Evolutionary conservation across 2,113 vertebrate species (phyloP), one percentile per base, ranked within the genome.

Genomic region (Ammodytes dubius): DNA sequence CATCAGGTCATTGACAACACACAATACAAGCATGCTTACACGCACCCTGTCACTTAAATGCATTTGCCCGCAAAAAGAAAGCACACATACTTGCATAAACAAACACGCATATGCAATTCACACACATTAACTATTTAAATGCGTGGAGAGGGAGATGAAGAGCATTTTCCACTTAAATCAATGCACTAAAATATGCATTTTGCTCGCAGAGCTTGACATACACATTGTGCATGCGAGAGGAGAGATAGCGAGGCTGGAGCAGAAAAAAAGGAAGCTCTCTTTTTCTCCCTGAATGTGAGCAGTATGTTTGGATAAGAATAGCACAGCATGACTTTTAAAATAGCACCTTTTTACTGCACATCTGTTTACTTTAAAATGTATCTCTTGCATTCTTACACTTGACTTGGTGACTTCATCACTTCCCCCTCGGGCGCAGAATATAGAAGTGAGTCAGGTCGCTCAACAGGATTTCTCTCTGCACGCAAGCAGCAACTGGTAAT

Each of bases 291-390:
- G 46, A 56, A 78, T 66, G 37, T 74, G 61, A 82, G 56, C 73
- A 65, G 79, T 49, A 73, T 86, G 77, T 92, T 90, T 91, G 88
- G 87, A 89, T 91, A 92, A 91, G 88, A 93, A 92, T 87, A 93
- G 91, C 83, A 87, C 70, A 0, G 59, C 86, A 82, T 69, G 52
- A 68, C 78, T 84, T 83, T 79, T 27, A 72, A 84, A 92, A 91
- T 82, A 90, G 88, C 79, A 79, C 77, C 77, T 89, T 88, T 89
- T 87, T 83, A 74, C 71, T 66, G 88, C 88, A 87, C 87, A 92
- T 88, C 88, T 93, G 89, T 93, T 93, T 91, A 87, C 89, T 93
- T 87, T 94, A 83, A 91, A 94, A 90, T 90, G 71, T 91, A 89
- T 93, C 87, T 90, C 90, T 88, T 86, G 90, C 75, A 89, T 90